These are phyloP conservation scores for Ondatra zibethicus DNA, from an alignment of 2,113 vertebrate genomes.

Conservation along the genomic window DNA sequence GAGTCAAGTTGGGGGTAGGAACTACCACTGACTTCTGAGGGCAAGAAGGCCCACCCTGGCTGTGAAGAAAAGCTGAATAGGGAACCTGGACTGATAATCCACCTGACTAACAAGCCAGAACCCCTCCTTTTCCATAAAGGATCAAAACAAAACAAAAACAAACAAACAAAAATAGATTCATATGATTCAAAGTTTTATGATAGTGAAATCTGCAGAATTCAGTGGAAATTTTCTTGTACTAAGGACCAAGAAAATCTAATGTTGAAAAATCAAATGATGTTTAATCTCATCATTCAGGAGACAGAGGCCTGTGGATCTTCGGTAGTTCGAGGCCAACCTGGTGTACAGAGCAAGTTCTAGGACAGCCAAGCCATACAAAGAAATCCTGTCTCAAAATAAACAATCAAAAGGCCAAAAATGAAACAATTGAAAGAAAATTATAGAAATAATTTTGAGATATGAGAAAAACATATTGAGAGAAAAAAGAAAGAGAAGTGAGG, in stretches of 20 bases:
- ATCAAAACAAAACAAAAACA: neutral
- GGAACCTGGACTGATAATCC: neutral
- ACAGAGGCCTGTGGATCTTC: neutral
- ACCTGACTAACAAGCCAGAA: neutral
- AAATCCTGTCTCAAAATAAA: neutral
- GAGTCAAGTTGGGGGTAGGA: neutral
- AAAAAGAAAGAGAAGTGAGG: fast-evolving
- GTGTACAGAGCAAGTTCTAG: neutral
- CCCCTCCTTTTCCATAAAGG: neutral
- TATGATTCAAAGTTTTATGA: neutral
- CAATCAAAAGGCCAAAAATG: neutral
- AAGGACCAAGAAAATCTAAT: neutral
- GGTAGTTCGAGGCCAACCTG: neutral
- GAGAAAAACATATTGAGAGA: neutral
- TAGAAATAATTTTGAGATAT: neutral
- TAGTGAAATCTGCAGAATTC: neutral
- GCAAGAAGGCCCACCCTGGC: neutral
- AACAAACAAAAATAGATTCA: neutral
- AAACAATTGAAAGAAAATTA: neutral
- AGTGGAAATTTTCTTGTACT: neutral
- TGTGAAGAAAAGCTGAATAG: neutral
- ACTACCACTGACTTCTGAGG: neutral
- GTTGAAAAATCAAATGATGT: neutral
- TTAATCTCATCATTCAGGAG: neutral
- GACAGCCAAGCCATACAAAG: neutral